These are phyloP conservation scores for Dryoscopus gambensis DNA, from an alignment of 2,113 vertebrate species.

Conservation along the genomic window DNA sequence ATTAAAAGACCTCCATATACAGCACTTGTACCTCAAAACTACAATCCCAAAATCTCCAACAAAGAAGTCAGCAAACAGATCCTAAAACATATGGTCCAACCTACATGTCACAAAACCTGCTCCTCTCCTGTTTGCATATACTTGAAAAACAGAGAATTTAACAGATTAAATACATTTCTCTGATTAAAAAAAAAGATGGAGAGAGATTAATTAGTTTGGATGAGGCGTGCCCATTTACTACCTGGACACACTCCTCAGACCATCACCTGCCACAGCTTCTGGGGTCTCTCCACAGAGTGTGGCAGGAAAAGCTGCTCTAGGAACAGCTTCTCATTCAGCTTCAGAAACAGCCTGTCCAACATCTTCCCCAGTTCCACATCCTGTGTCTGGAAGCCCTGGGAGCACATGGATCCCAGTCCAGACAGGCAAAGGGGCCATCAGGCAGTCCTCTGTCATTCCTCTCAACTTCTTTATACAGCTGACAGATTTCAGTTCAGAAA, in stretches of 20 bases:
- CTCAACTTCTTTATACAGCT: background rate
- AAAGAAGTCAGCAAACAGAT: background rate
- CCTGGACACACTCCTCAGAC: background rate
- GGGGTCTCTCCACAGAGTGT: background rate
- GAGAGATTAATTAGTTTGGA: background rate
- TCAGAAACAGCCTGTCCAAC: background rate
- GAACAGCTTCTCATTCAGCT: background rate
- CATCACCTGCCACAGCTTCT: background rate
- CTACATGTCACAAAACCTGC: background rate
- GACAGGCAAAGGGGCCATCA: background rate
- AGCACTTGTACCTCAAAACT: background rate
- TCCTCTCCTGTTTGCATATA: background rate
- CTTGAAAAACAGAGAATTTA: background rate
- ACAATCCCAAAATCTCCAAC: background rate
- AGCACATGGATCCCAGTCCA: background rate
- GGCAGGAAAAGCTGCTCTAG: background rate
- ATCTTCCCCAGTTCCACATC: background rate
- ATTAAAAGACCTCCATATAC: background rate
- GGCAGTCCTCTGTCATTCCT: background rate
- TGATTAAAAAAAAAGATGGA: background rate
- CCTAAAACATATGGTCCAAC: background rate
- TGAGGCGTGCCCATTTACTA: background rate
- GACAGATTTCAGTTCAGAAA: slow-evolving; percentile 9
- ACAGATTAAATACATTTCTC: background rate
- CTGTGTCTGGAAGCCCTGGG: background rate